Evolutionary conservation across 1,140 invertebrate species (phyloP).

Genomic region (Mycetomoellerius zeteki): DNA sequence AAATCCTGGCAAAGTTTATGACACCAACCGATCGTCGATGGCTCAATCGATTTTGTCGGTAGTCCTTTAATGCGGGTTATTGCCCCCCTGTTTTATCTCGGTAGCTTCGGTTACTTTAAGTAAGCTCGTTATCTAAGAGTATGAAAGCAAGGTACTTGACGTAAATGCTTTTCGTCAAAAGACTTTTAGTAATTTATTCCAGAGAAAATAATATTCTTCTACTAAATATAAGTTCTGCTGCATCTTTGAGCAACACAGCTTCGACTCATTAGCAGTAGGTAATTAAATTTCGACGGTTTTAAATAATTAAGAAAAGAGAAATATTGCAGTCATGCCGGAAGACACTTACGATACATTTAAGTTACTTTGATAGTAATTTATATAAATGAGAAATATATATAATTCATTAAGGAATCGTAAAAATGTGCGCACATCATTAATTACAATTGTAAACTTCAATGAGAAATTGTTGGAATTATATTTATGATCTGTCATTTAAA

Average conservation of each 20-base stretch:
- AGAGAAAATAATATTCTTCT: neutral
- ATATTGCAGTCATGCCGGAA: neutral
- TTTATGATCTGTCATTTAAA: neutral
- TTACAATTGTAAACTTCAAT: neutral
- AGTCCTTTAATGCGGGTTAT: conserved; percentile 12
- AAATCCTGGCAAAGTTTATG: conserved; percentile 48
- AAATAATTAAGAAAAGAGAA: neutral
- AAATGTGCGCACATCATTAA: neutral
- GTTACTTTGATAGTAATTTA: neutral
- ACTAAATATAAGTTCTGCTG: neutral
- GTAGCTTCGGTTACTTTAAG: neutral
- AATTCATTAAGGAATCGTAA: neutral
- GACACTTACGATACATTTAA: neutral
- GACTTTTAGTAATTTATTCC: conserved; percentile 1
- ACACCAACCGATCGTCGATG: conserved; percentile 32
- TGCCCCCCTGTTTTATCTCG: neutral
- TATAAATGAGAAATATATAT: neutral
- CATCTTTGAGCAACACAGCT: neutral
- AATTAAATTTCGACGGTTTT: neutral
- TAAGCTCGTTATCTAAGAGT: conserved; percentile 7
- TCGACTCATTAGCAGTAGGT: neutral
- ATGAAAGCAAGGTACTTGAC: neutral
- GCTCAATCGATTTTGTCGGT: conserved; percentile 45
- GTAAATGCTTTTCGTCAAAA: neutral
- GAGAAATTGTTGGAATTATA: neutral